phyloP scores from a whole-genome alignment of 2,113 vertebrate genomes.

The Pachypanchax playfairii region DNA sequence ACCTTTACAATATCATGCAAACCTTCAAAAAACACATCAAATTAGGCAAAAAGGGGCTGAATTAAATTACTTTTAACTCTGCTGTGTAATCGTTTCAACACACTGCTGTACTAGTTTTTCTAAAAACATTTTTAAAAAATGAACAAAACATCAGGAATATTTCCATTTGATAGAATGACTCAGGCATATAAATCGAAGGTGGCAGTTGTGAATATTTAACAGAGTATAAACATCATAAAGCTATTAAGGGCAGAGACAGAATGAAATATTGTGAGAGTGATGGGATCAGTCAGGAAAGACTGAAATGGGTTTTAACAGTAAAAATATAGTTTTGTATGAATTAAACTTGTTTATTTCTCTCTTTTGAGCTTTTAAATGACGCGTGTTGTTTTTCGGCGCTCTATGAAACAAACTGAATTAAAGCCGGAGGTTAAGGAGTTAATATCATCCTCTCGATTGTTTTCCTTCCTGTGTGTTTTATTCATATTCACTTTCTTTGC shows the following conservation, averaged over 20 bases:
- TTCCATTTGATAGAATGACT: slow-evolving; percentile 11
- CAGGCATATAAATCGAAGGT: neutral
- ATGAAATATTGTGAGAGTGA: neutral
- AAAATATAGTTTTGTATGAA: neutral
- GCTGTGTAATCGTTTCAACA: neutral
- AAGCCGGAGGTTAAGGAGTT: neutral
- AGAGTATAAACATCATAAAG: slow-evolving; percentile 23
- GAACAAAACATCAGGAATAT: neutral
- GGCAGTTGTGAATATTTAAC: slow-evolving; percentile 20
- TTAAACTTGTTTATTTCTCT: neutral
- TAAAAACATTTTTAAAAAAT: neutral
- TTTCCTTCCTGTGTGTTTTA: slow-evolving; percentile 24
- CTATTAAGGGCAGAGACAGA: slow-evolving; percentile 12
- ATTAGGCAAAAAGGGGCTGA: neutral
- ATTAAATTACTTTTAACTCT: neutral
- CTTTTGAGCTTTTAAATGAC: neutral
- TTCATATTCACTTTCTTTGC: slow-evolving; percentile 40
- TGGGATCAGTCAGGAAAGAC: neutral
- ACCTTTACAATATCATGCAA: neutral
- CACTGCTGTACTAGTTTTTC: neutral
- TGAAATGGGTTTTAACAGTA: neutral
- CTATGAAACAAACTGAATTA: neutral
- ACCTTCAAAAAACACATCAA: neutral
- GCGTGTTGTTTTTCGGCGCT: neutral
- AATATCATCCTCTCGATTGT: neutral